Evolutionary conservation across 1,140 invertebrate species (phyloP), one percentile per base, ranked within the genome.

Genomic region (Carcinoscorpius rotundicauda): DNA sequence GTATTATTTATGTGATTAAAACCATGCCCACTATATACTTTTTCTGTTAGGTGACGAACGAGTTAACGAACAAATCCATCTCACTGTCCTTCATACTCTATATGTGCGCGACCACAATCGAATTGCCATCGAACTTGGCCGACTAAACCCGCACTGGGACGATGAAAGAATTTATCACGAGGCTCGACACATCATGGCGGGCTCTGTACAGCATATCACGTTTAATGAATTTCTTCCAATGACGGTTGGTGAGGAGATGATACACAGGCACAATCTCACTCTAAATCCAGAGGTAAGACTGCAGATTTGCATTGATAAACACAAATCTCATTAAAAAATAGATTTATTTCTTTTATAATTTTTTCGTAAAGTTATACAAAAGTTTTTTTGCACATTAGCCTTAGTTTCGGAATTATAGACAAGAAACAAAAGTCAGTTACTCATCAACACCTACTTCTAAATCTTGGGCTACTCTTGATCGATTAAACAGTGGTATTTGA

Each of bases 111-210:
- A 82, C 65, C 80, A 81, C 69, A 81, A 81, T 65, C 71, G 86
- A 68, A 81, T 97, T 62, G 90, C 91, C 0, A 80, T 83, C 60
- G 83, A 86, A 71, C 76, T 98, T 53, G 79, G 82, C 4, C 78
- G 82, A 49, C 71, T 96, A 6, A 82, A 83, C 70, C 75, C 78
- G 5, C 72, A 75, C 64, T 81, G 80, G 81, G 71, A 78, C 58
- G 79, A 84, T 65, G 77, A 82, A 67, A 75, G 69, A 11, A 61
- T 84, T 0, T 85, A 76, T 69, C 80, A 84, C 66, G 78, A 79
- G 65, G 77, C 78, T 6, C 60, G 78, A 58, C 73, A 74, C 55
- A 80, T 82, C 5, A 64, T 80, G 48, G 79, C 78, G 52, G 80
- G 78, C 49, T 68, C 75, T 51, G 73, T 79, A 63, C 80, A 81